Base-by-base conservation (phyloP, 2,888 invertebrate genomes). In the Camponotus fellah region DNA sequence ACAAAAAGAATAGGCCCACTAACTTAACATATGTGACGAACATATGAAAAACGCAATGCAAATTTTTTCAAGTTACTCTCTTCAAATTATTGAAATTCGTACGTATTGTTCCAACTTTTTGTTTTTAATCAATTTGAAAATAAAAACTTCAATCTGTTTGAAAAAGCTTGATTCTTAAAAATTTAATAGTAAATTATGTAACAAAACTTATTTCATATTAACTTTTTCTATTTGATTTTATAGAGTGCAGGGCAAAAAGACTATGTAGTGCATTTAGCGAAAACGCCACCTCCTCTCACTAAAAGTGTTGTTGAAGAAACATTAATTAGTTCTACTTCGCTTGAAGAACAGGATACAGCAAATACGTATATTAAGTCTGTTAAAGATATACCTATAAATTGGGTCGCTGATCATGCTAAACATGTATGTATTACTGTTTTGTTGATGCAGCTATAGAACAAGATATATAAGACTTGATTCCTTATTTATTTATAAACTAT, bases 361-460 rank as follows among this genome's bases (percentile, higher is more conserved):
- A 88, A 91, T 34, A 95, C 95, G 72, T 93, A 93, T 58, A 95
- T 96, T 37, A 95, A 95, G 90, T 95, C 95, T 72, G 91, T 97
- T 40, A 93, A 95, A 32, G 96, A 96, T 86, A 95, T 97, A 76
- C 96, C 97, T 40, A 97, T 97, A 86, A 95, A 95, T 74, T 97
- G 97, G 96, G 96, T 97, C 3, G 97, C 97, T 0, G 97, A 98
- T 92, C 98, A 98, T 95, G 98, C 98, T 60, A 97, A 97, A 94
- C 97, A 98, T 95, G 97, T 95, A 90, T 71, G 91, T 87, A 91
- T 87, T 32, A 49, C 34, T 56, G 12, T 66, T 40, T 46, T 65
- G 2, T 43, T 68, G 14, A 9, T 2, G 12, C 4, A 34, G 32
- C 60, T 56, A 34, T n/a, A 40, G 40, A 53, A 17, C 49, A 60